phyloP scores from a whole-genome alignment of 2,797 vertebrate species.

The Macropus fuliginosus region DNA sequence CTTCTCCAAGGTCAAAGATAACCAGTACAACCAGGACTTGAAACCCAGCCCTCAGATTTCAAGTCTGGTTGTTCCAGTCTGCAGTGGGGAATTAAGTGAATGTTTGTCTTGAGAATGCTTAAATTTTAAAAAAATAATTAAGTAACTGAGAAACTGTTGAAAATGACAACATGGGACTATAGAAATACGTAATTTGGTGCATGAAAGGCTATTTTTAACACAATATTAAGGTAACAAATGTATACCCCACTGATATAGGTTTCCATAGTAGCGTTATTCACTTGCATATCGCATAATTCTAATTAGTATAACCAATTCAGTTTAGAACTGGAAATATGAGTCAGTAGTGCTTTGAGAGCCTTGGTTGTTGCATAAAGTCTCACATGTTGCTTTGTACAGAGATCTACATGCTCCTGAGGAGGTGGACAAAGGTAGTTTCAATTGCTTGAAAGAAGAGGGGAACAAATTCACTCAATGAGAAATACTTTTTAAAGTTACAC shows the following conservation, averaged over 20 bases:
- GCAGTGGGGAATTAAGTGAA: slow-evolving; percentile 28
- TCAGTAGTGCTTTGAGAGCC: slow-evolving; percentile 21
- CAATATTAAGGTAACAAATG: slow-evolving; percentile 43
- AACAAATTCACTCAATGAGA: background rate
- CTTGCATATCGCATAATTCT: slow-evolving; percentile 34
- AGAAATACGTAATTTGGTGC: slow-evolving; percentile 48
- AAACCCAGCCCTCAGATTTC: background rate
- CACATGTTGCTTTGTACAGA: background rate
- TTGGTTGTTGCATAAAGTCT: background rate
- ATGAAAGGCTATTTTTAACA: slow-evolving; percentile 22
- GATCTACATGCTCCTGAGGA: slow-evolving; percentile 51
- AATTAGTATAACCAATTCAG: slow-evolving; percentile 12
- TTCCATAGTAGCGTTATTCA: slow-evolving; percentile 9
- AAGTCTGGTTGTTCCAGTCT: background rate
- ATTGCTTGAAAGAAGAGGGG: background rate
- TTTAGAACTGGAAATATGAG: slow-evolving; percentile 44
- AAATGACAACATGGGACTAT: slow-evolving; percentile 32
- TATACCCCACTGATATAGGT: slow-evolving; percentile 8
- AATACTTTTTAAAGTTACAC: background rate
- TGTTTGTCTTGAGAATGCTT: slow-evolving; percentile 17
- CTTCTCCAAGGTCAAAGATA: background rate
- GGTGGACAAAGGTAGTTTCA: slow-evolving; percentile 26
- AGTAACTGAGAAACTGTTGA: slow-evolving; percentile 51
- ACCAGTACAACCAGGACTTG: background rate
- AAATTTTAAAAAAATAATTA: slow-evolving; percentile 53